phyloP scores from a whole-genome alignment of 2,888 invertebrate genomes.

The Drosophila barbarae region DNA sequence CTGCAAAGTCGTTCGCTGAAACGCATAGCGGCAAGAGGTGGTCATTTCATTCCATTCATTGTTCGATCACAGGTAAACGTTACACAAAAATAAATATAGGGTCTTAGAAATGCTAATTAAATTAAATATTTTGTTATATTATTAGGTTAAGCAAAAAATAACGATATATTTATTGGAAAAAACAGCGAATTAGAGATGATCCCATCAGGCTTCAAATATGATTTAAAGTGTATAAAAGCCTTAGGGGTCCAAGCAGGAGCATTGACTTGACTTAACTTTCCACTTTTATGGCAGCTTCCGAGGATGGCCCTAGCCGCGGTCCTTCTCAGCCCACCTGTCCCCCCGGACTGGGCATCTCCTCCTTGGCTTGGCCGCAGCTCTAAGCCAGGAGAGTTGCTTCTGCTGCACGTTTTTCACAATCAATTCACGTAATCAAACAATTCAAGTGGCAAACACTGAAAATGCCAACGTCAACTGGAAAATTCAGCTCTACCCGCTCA shows the following conservation, averaged over 20 bases:
- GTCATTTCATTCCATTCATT: slow-evolving; percentile 64
- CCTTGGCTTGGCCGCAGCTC: slow-evolving; percentile 13
- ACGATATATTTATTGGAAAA: too few relatives aligned
- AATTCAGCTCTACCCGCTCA: slow-evolving; percentile 63
- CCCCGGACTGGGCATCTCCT: not conserved
- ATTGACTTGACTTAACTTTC: slow-evolving; percentile 49
- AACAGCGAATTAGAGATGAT: not conserved
- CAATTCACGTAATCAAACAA: slow-evolving; percentile 79
- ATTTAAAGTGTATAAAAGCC: slow-evolving; percentile 2
- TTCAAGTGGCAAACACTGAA: slow-evolving; percentile 79
- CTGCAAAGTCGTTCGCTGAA: slow-evolving; percentile 26
- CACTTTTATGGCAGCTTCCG: slow-evolving; percentile 44
- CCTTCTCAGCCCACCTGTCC: not conserved
- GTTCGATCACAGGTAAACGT: slow-evolving; percentile 55
- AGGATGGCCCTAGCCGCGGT: slow-evolving; percentile 41
- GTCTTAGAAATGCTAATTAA: too few relatives aligned
- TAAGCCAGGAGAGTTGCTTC: slow-evolving; percentile 55
- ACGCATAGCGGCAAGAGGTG: slow-evolving; percentile 53
- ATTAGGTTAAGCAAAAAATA: too few relatives aligned
- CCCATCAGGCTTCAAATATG: not conserved
- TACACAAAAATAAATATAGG: not conserved
- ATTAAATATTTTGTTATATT: not conserved
- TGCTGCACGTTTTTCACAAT: slow-evolving; percentile 75
- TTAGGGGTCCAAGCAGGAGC: slow-evolving; percentile 12
- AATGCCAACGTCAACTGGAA: slow-evolving; percentile 78